Conservation (phyloP, 2,888 invertebrate species). For the Troilus luridus region DNA sequence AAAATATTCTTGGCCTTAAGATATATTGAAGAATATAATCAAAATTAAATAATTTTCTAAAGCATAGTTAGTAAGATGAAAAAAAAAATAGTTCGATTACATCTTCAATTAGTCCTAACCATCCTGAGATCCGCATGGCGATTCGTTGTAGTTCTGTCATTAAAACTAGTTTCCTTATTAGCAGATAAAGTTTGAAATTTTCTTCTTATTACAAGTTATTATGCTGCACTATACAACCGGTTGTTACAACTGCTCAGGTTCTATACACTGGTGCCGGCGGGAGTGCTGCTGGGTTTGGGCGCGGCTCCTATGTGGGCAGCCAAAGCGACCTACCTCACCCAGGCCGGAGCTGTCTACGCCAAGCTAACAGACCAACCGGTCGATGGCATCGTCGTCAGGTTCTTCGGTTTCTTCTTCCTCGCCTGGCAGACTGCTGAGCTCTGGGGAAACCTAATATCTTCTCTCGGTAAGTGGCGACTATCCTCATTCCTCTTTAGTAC, state of each 20-base stretch:
- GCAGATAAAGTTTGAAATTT: not conserved
- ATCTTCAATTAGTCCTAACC: too few species aligned
- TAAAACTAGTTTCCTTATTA: not conserved
- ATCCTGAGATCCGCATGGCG: too few species aligned
- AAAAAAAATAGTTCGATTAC: too few species aligned
- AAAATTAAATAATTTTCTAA: too few species aligned
- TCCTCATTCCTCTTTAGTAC: not conserved
- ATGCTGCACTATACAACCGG: not conserved
- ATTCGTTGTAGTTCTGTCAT: too few species aligned
- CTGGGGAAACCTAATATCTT: slow-evolving; percentile 97
- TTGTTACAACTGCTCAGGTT: slow-evolving; percentile 71
- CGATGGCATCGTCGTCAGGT: slow-evolving; percentile 93
- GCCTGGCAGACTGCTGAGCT: slow-evolving; percentile 97
- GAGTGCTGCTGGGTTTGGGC: slow-evolving; percentile 93
- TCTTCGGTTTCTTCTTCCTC: slow-evolving; percentile 99
- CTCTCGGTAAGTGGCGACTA: slow-evolving; percentile 77
- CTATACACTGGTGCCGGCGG: slow-evolving; percentile 93
- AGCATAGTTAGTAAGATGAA: too few species aligned
- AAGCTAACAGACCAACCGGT: slow-evolving; percentile 88
- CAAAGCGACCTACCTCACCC: slow-evolving; percentile 97
- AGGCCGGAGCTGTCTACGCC: slow-evolving; percentile 92
- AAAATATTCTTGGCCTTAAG: too few species aligned
- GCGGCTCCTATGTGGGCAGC: slow-evolving; percentile 99
- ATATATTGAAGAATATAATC: too few species aligned
- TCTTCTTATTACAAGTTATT: not conserved